These are phyloP conservation scores for Pseudoips prasinana DNA, from an alignment of 2,888 invertebrate genomes.

Conservation along the genomic window DNA sequence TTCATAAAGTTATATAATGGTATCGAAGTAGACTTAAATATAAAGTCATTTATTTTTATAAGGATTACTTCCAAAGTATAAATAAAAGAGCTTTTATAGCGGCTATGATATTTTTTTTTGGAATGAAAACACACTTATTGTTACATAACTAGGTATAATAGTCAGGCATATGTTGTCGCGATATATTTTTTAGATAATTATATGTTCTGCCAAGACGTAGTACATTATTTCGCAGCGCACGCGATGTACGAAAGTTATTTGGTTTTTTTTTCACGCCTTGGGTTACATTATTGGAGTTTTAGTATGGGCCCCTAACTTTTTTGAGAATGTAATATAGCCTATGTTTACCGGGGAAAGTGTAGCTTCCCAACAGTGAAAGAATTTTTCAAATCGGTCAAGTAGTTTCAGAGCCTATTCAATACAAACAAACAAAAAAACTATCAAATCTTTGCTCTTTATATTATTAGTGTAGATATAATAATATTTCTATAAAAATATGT, in stretches of 20 bases:
- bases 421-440: not conserved
- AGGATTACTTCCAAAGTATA: not conserved
- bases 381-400: not conserved
- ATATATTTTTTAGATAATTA: slow-evolving; percentile 3
- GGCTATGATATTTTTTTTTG: not conserved
- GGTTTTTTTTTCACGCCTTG: slow-evolving; percentile 1
- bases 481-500: too few species aligned
- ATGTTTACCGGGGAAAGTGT: not conserved
- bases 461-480: too few species aligned
- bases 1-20: slow-evolving; percentile 5
- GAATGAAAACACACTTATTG: slow-evolving; percentile 15
- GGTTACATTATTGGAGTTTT: slow-evolving; percentile 1
- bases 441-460: not conserved
- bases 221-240: slow-evolving; percentile 5
- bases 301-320: slow-evolving; percentile 1
- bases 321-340: slow-evolving; percentile 1
- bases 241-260: slow-evolving; percentile 1
- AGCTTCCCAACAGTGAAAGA: not conserved
- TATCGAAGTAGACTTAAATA: slow-evolving; percentile 3
- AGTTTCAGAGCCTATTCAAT: not conserved
- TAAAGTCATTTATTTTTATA: slow-evolving; percentile 2
- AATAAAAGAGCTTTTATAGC: not conserved
- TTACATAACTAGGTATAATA: slow-evolving; percentile 2
- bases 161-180: slow-evolving; percentile 5
- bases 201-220: slow-evolving; percentile 1